Evolutionary conservation across 2,797 vertebrate species (phyloP), one percentile per base, ranked within the genome.

Genomic region (Emydoidea blandingii): DNA sequence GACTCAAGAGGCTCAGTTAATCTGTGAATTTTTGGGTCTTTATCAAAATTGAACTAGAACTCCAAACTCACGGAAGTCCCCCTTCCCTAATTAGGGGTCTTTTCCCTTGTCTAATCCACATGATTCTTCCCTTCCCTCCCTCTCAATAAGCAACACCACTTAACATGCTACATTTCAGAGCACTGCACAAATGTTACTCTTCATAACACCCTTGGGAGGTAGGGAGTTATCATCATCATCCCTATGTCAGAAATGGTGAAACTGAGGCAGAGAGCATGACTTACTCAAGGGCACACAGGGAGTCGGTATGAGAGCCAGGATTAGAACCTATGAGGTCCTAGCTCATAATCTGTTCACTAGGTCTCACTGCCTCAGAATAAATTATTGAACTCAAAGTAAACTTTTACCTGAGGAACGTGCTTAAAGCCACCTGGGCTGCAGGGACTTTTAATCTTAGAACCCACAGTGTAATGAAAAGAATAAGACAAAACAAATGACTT

Each of bases 301-400:
- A 96, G 87, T 74, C 74, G 92, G 7, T 21, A 74, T 23, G 74
- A 89, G 31, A 57, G 84, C 56, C 84, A 80, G 47, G 94, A 83
- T 41, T 47, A 44, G 41, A 25, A 83, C 79, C 76, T 91, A 59
- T 92, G 49, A 81, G 79, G 56, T 59, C 74, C 94, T 79, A 50
- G 47, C 83, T 57, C 85, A 4, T 5, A 90, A n/a, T 92, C 94
- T 94, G 92, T 94, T 79, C 52, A 79, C 53, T 12, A 96, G 90
- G 94, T 96, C 90, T 94, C 90, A 92, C 87, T 85, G 85, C 93
- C 72, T 76, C 72, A 76, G 72, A 76, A 47, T 76, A 76, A 76
- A 76, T 47, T 25, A 76, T 8, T 44, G 72, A 47, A 11, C 19
- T 47, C 41, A 76, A 44, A 29, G 41, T 29, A 47, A 76, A 47